Conservation (phyloP, 1,140 invertebrate genomes). For the Elymnias hypermnestra region DNA sequence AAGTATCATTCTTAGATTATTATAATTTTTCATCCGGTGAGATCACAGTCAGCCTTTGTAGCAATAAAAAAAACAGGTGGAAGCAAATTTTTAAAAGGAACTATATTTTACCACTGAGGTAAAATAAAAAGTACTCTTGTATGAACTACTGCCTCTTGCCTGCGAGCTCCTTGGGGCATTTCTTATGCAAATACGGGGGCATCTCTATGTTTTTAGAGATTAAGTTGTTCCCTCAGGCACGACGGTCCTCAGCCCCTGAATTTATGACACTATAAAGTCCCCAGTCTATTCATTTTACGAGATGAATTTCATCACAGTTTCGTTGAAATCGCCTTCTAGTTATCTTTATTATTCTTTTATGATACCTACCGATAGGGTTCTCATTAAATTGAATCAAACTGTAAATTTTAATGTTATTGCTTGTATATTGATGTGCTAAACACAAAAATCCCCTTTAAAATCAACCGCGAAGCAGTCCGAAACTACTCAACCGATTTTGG, state of each 20-base stretch:
- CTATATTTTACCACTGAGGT: background rate
- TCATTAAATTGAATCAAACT: constrained; percentile 16
- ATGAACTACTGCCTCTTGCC: background rate
- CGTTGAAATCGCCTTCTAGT: constrained; percentile 33
- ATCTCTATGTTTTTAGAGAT: constrained; percentile 7
- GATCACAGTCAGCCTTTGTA: no score
- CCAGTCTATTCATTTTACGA: constrained; percentile 50
- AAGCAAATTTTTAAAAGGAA: no score
- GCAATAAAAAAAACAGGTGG: no score
- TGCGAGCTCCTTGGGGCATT: constrained; percentile 1
- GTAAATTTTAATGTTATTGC: background rate
- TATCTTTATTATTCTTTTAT: constrained; percentile 53
- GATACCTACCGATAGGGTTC: constrained; percentile 37
- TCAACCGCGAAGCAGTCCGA: no score
- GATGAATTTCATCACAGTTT: constrained; percentile 50
- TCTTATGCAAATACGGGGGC: constrained; percentile 5
- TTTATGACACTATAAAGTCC: constrained; percentile 42
- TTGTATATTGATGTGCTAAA: no score
- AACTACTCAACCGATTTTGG: no score
- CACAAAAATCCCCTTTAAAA: no score
- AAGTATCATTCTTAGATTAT: no score
- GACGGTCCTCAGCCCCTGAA: constrained; percentile 14
- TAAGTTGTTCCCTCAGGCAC: constrained; percentile 13
- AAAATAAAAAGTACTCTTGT: background rate
- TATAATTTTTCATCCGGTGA: no score